A percentile compares a stretch with the other conserved stretches of the same genome.
Evolutionary conservation across 2,888 invertebrate species (phyloP).

Genomic region (Andrena bicolor): DNA sequence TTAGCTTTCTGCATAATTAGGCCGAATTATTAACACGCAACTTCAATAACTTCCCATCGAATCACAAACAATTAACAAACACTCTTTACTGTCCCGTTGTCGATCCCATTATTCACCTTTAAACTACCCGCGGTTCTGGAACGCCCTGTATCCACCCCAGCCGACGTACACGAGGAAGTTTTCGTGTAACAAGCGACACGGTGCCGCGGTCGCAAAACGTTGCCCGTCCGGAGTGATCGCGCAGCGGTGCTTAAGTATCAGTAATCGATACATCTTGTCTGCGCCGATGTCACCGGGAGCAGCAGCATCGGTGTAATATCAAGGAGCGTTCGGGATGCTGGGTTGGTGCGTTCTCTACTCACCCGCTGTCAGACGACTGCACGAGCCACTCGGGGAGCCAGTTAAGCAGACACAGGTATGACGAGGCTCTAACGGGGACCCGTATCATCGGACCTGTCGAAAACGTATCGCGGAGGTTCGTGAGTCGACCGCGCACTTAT

Average conservation of each 20-base stretch:
- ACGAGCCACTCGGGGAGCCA: constrained; percentile 12
- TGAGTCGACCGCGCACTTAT: constrained; percentile 42
- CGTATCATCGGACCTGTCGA: constrained; percentile 30
- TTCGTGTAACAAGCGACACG: not conserved
- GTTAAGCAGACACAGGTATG: constrained; percentile 12
- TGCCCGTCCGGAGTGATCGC: constrained; percentile 15
- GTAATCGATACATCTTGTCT: constrained; percentile 66
- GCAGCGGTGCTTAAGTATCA: constrained; percentile 57
- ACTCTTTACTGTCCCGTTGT: too few relatives aligned
- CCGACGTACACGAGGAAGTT: constrained; percentile 1
- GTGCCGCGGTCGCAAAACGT: constrained; percentile 14
- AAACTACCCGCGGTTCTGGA: too few relatives aligned
- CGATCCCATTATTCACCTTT: too few relatives aligned
- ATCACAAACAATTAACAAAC: too few relatives aligned
- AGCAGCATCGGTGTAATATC: constrained; percentile 7
- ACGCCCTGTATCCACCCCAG: too few relatives aligned
- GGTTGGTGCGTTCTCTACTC: constrained; percentile 21
- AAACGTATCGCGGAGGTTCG: constrained; percentile 30
- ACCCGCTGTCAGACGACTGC: constrained; percentile 29
- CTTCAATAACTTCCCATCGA: too few relatives aligned
- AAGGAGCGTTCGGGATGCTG: constrained; percentile 19
- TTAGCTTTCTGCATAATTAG: too few relatives aligned
- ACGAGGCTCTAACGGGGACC: not conserved
- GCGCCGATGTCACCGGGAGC: constrained; percentile 55
- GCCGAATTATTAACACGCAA: too few relatives aligned